Base-by-base conservation (phyloP, 2,797 vertebrate genomes). In the Sus cebifrons region DNA sequence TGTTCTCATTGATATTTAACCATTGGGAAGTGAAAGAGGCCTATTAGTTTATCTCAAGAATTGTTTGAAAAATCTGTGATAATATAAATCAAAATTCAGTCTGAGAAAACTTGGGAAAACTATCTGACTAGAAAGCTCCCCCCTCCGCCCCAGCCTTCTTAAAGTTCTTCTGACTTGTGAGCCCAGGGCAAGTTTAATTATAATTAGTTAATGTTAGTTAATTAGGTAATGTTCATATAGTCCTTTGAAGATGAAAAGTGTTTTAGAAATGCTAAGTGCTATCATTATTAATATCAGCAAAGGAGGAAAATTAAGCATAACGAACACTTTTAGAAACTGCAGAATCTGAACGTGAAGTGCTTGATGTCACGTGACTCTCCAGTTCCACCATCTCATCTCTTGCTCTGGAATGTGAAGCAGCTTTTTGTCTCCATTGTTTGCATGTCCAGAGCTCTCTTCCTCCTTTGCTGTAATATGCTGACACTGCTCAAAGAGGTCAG, bases 181-280 rank as follows among this genome's bases (percentile, higher is more conserved):
- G 98, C 97, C 96, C 94, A 97, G 96, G 97, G 96, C 97, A 98
- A 96, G 94, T 97, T 97, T 98, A 98, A 98, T 98, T 97, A 97
- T 96, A 97, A 97, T 98, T 97, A 97, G 98, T 97, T 97, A 98
- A 97, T 97, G 97, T 98, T 96, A 97, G 97, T 98, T 98, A 98
- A 98, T 98, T 97, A 97, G 98, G 97, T 97, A 97, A 98, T 97
- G 96, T 97, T 98, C 97, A 95, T 97, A 97, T 97, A 96, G 93
- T 97, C 95, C 97, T 98, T 98, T 98, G 98, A 98, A 98, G 98
- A 98, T 97, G 97, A 97, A 97, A 97, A 97, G 95, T 97, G 97
- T 98, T 98, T 97, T 96, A 97, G 92, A 97, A 98, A 98, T 98
- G 97, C 97, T 98, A 97, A 94, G 94, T 97, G 96, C 97, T 97